These are phyloP conservation scores for Myzus persicae DNA, from an alignment of 1,140 invertebrate species.

Conservation along the genomic window DNA sequence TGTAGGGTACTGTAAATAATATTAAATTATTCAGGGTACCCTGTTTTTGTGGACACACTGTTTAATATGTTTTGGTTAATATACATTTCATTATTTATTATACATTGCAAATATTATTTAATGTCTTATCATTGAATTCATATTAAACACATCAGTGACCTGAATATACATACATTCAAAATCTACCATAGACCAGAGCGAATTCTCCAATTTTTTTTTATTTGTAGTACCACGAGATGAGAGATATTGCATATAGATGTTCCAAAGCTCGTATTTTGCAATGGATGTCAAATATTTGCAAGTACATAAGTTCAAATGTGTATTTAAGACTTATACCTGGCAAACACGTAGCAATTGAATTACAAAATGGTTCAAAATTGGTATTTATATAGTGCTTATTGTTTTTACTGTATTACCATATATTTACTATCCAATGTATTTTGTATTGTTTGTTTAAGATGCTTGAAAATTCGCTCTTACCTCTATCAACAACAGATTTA, in stretches of 20 bases:
- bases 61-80: not conserved
- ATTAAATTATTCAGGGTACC: too few species aligned
- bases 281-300: slow-evolving; percentile 54
- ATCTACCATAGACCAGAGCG: not conserved
- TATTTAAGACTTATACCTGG: not conserved
- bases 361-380: slow-evolving; percentile 38
- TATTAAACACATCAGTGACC: not conserved
- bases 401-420: not conserved
- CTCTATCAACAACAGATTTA: not conserved
- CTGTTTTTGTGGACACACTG: too few species aligned
- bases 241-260: not conserved
- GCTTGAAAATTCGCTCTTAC: not conserved
- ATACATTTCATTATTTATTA: not conserved
- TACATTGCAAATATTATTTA: not conserved
- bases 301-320: not conserved
- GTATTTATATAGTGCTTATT: not conserved
- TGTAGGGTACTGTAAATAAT: too few species aligned
- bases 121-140: not conserved
- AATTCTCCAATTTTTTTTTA: not conserved
- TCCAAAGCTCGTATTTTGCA: slow-evolving; percentile 15
- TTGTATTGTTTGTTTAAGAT: slow-evolving; percentile 14
- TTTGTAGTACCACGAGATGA: slow-evolving; percentile 24
- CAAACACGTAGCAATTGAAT: not conserved
- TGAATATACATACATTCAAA: not conserved
- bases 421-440: not conserved